Evolutionary conservation across 2,888 invertebrate species (phyloP).

Genomic region (Ennomos fuscantarius): DNA sequence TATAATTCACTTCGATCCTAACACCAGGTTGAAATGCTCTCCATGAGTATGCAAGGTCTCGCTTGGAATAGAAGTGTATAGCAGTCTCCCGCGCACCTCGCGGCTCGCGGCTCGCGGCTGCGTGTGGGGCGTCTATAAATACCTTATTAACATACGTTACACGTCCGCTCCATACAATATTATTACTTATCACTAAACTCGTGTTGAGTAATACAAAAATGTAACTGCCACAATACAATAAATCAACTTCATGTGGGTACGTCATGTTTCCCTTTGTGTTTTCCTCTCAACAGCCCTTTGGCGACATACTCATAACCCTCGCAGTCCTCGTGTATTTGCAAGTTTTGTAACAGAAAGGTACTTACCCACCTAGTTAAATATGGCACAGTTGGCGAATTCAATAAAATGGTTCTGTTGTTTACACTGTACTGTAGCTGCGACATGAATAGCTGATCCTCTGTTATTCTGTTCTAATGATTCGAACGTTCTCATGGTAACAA

Average conservation of each 20-base stretch:
- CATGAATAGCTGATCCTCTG: conserved; percentile 62
- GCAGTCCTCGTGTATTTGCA: conserved; percentile 21
- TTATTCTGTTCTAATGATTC: conserved; percentile 73
- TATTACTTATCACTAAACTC: conserved; percentile 45
- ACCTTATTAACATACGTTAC: conserved; percentile 64
- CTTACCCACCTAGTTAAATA: conserved; percentile 19
- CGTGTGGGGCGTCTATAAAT: conserved; percentile 84
- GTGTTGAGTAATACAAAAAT: conserved; percentile 50
- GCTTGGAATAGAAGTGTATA: conserved; percentile 74
- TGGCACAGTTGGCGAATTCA: conserved; percentile 26
- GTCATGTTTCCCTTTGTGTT: conserved; percentile 23
- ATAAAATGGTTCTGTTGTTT: conserved; percentile 44
- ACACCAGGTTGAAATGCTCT: conserved; percentile 38
- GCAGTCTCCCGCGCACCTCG: conserved; percentile 76
- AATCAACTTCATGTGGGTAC: conserved; percentile 25
- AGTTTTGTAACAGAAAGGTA: conserved; percentile 28
- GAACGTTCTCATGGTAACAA: conserved; percentile 76
- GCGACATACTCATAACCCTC: conserved; percentile 24
- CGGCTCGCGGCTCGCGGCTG: conserved; percentile 66
- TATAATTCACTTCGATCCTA: conserved; percentile 18
- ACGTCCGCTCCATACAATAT: conserved; percentile 63
- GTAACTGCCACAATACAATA: conserved; percentile 44
- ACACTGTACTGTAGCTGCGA: conserved; percentile 27
- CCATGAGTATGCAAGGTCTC: conserved; percentile 69
- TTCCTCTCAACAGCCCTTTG: conserved; percentile 26